Base-by-base conservation (phyloP, 2,888 invertebrate species). In the Euclidia mi region DNA sequence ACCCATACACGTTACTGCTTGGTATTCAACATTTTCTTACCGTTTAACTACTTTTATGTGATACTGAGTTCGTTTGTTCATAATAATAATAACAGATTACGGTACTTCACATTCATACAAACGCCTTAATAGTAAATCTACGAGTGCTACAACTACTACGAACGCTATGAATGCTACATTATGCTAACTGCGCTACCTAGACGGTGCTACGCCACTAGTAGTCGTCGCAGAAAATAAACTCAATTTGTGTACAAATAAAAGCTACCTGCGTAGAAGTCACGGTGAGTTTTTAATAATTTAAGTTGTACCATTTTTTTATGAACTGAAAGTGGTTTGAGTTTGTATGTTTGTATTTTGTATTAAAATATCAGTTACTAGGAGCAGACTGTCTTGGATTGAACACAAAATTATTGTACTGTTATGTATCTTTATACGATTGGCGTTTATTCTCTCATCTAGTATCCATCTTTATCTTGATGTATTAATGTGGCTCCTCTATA, bases 201-300 rank as follows among this genome's bases (percentile, higher is more conserved):
- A 41, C 59, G 50, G 44, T 53, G 58, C 57, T 59, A 41, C 48
- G 40, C 31, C 3, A 18, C n/a, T 46, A 46, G 28, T 46, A 35
- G 46, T 14, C 35, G 35, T 46, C 41, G 40, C 38, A 46, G 34
- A 46, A 57, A 65, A 70, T 71, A 71, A 71, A 74, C 61, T 61
- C 57, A 65, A 74, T 74, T 74, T 74, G 56, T 42, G 47, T 60
- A 46, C 35, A 55, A 60, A 65, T 57, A 60, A 55, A 52, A 40
- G 6, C 11, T 20, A 37, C 15, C 25, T 25, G 15, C 35, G 10
- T 46, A 42, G n/a, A 47, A 17, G 17, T 47, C 29, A 12, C 7
- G 2, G 20, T 44, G 2, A 12, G 20, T 44, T 25, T 25, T 7
- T 6, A 25, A 25, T n/a, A n/a, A 6, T 25, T 25, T 25, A 7